These are phyloP conservation scores for Amphipoea lucens DNA, from an alignment of 2,888 invertebrate genomes.

Conservation along the genomic window DNA sequence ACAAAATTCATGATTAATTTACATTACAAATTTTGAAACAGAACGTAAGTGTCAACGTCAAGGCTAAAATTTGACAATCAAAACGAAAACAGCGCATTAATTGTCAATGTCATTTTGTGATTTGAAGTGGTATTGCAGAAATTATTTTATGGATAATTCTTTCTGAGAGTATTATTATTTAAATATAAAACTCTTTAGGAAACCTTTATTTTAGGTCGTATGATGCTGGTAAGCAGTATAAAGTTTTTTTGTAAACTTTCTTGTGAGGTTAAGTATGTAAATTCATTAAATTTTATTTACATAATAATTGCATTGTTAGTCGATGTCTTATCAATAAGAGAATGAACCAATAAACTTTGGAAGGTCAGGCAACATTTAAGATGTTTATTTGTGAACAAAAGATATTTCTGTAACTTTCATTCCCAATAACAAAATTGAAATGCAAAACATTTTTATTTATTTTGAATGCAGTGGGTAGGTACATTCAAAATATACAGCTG, in stretches of 20 bases:
- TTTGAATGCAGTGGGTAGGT: not conserved
- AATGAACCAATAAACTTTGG: conserved; percentile 13
- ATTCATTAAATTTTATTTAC: conserved; percentile 1
- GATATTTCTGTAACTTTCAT: not conserved
- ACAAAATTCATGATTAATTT: not conserved
- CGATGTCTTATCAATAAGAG: conserved; percentile 12
- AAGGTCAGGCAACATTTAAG: not conserved
- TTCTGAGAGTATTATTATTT: not conserved
- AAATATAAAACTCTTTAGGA: not conserved
- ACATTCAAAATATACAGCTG: not conserved
- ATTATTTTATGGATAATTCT: not conserved
- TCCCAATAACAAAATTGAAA: not conserved
- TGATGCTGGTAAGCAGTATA: conserved; percentile 70
- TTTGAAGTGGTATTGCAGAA: not conserved
- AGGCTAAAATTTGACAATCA: conserved; percentile 3
- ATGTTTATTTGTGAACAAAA: not conserved
- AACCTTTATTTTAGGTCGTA: conserved; percentile 42
- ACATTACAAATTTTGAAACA: not conserved
- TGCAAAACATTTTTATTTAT: not conserved
- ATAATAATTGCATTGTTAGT: not conserved
- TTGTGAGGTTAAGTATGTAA: conserved; percentile 36
- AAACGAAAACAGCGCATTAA: not conserved
- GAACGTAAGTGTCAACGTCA: conserved; percentile 8
- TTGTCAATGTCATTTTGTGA: conserved; percentile 28
- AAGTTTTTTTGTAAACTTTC: conserved; percentile 1